Base-by-base conservation (phyloP, 2,113 vertebrate species). In the Asarcornis scutulata region DNA sequence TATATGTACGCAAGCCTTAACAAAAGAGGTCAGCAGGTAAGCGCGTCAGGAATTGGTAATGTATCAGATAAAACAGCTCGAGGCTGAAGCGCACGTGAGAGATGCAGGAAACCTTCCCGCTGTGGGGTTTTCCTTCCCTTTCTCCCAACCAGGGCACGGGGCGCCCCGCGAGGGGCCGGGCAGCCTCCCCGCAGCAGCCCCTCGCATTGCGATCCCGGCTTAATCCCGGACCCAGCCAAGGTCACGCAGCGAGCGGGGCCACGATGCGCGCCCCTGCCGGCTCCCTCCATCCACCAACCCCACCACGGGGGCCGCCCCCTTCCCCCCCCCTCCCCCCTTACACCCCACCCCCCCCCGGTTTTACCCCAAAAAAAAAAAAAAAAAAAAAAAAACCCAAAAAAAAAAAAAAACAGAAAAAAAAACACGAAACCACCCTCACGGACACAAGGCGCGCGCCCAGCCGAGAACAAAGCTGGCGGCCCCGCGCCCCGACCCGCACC, bases 381-480 rank as follows among this genome's bases (percentile, higher is more conserved):
- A 38, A 38, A 40, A 40, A 40, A 40, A 38, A 38, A 38, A 38
- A 38, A n/a, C n/a, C n/a, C n/a, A 40, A 40, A 40, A 11, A 38
- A 38, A 38, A 38, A 38, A 38, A 38, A 40, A 40, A 40, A 40
- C 11, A 38, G 9, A 38, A 38, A 38, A 38, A 38, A 38, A 38
- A 9, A 9, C 38, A 38, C 38, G 10, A 40, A 40, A 2, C 46
- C 36, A 82, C 8, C 5, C 46, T 48, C 46, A 48, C 46, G 46
- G 46, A 21, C 46, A 48, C 46, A 48, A 48, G 46, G 16, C 15
- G 32, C 3, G 36, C 4, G 10, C 17, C 32, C 56, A 67, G 4
- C 25, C 25, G 71, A 76, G 92, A 91, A 96, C 97, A 97, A 96
- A 97, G 96, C 94, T 96, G 46, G 71, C 40, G 23, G 62, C 60